These are phyloP conservation scores for Brachyptera risi DNA, from an alignment of 2,888 invertebrate species.

Conservation along the genomic window DNA sequence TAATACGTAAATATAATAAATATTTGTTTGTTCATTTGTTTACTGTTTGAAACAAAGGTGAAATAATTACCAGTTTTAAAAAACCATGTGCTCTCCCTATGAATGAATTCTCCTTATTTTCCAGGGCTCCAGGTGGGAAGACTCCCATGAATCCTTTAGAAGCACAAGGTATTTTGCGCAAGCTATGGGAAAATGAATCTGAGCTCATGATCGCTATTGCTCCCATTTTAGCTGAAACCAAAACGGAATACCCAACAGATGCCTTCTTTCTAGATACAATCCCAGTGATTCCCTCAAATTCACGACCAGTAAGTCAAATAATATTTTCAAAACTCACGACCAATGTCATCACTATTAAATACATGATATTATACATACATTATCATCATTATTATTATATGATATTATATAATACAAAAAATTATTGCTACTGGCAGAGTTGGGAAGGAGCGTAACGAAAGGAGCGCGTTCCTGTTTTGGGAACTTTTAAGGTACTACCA, in stretches of 20 bases:
- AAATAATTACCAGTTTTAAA: too few species aligned
- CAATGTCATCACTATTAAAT: too few species aligned
- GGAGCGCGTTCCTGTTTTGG: too few species aligned
- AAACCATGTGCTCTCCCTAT: too few species aligned
- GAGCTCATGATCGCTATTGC: constrained; percentile 65
- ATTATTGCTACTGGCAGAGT: too few species aligned
- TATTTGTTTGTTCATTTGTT: too few species aligned
- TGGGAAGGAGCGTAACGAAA: too few species aligned
- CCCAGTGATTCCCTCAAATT: constrained; percentile 81
- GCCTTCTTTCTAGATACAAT: constrained; percentile 80
- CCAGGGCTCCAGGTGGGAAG: not conserved
- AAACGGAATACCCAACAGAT: constrained; percentile 64
- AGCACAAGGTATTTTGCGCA: constrained; percentile 51
- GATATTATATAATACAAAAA: not conserved
- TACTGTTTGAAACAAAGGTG: too few species aligned
- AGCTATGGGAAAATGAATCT: constrained; percentile 67
- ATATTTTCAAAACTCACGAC: too few species aligned
- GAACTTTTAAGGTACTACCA: too few species aligned
- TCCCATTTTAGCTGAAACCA: constrained; percentile 58
- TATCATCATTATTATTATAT: not conserved
- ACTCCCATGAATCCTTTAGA: not conserved
- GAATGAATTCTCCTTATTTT: too few species aligned
- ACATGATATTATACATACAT: not conserved
- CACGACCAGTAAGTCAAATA: constrained; percentile 63
- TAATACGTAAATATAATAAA: too few species aligned